Evolutionary conservation across 2,888 invertebrate genomes (phyloP), one percentile per base, ranked within the genome.

Genomic region (Tinea semifulvella): DNA sequence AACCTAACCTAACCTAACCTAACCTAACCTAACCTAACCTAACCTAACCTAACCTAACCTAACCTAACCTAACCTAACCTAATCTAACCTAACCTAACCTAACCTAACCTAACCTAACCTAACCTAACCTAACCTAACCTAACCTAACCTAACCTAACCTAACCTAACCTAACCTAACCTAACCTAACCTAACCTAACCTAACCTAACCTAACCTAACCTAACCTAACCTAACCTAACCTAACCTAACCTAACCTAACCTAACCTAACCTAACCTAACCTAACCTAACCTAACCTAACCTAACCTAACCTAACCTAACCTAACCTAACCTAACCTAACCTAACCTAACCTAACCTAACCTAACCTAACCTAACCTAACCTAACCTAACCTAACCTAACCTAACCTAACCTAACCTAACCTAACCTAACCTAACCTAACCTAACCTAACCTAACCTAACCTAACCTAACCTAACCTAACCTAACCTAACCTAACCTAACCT

Each of bases 191-290:
- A 42, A 42, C 25, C 42, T 42, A 42, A 42, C 42, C 42, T 42
- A 42, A 26, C 42, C 25, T 26, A 42, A 42, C 42, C 25, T 26
- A 42, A 42, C 42, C 42, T 26, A 42, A 42, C 42, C 42, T 26
- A 42, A 42, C 42, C 42, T 26, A 42, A 42, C 25, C 42, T 42
- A 42, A 42, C 42, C 42, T 42, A 42, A 42, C 42, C 42, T 42
- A 42, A 42, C 25, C 42, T 42, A 26, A 42, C 42, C 42, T 26
- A 42, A 26, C 27, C 25, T 42, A 25, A 42, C 27, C 42, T 26
- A 13, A 42, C 42, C 42, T 26, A 42, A 42, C 25, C 27, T 42
- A 42, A 25, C 27, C 42, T 26, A 42, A 42, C 27, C 25, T 42
- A 26, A 42, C 42, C 27, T 25, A 42, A 42, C 26, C 25, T 42